Evolutionary conservation across 2,797 vertebrate genomes (phyloP), one percentile per base, ranked within the genome.

Genomic region (Cyclopterus lumpus): DNA sequence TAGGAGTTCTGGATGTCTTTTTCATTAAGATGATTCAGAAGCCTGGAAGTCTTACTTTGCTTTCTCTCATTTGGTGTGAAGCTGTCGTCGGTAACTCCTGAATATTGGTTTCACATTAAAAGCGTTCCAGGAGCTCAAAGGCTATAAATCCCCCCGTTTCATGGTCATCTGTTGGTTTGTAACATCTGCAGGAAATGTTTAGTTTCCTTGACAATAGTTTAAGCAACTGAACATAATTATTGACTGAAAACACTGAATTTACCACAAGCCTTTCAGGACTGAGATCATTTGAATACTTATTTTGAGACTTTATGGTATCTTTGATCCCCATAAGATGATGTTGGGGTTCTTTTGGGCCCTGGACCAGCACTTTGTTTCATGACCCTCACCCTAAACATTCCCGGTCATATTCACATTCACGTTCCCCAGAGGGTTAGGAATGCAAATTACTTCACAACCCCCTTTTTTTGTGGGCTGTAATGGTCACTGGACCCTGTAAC

Each of bases 1-100:
- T 98, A 94, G 40, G 2, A 30, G 4, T 7, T 28, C 32, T 12
- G 6, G 18, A 6, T 12, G 24, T 14, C 1, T 34, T 34, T 34
- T 32, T 32, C 0, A 1, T 15, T 2, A 24, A 55, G 9, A 28
- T 14, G n/a, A 32, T 6, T 1, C 3, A 40, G 4, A 44, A 9
- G 18, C 6, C 7, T 28, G 4, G 15, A 22, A 51, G 30, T 65
- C 9, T 20, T 14, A n/a, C 26, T 46, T 14, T 22, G 5, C 30
- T 40, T 42, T 30, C 12, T 48, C 11, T 11, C 18, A 46, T 34
- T 16, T 34, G n/a, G 2, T 30, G 28, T 48, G 5, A n/a, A 34
- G 20, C 40, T 46, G 0, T 11, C 26, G 2, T 40, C 12, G 9
- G 36, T 18, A 15, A 28, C 16, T 28, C 53, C 26, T 54, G 51